Evolutionary conservation across 2,888 invertebrate species (phyloP).

Genomic region (Calephelis perditalis): DNA sequence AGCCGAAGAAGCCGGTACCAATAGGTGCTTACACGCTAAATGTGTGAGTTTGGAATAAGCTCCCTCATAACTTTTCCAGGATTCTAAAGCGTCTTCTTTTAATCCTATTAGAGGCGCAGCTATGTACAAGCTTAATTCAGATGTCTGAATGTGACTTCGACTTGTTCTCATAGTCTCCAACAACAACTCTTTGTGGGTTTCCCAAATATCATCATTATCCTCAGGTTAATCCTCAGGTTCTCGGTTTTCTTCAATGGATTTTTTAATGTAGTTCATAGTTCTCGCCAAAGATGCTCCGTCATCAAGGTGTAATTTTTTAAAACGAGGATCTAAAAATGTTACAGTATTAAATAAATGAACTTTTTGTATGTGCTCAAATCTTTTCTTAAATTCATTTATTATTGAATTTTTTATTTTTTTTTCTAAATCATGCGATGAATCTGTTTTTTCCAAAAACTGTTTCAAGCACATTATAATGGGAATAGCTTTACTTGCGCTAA

Average conservation of each 20-base stretch:
- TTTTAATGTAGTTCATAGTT: too few relatives aligned
- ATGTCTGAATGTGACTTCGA: conserved; percentile 24
- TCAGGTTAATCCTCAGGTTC: conserved; percentile 18
- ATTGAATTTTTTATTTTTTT: neutral
- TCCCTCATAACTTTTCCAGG: conserved; percentile 31
- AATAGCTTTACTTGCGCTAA: conserved; percentile 37
- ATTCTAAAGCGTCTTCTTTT: conserved; percentile 32
- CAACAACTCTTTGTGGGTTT: conserved; percentile 30
- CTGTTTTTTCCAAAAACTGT: neutral
- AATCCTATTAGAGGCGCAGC: conserved; percentile 29
- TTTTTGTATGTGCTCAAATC: neutral
- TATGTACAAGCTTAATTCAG: conserved; percentile 24
- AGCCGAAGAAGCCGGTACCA: conserved; percentile 31
- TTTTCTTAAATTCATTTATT: neutral
- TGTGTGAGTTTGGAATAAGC: conserved; percentile 13
- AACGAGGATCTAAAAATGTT: neutral
- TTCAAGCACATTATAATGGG: conserved; percentile 29
- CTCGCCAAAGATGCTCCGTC: neutral
- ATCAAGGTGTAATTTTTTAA: neutral
- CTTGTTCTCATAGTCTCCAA: conserved; percentile 29
- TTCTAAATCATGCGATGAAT: neutral
- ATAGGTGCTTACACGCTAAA: conserved; percentile 29
- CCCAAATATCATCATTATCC: conserved; percentile 30
- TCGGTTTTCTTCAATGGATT: too few relatives aligned
- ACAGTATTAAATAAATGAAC: neutral